Evolutionary conservation across 2,888 invertebrate species (phyloP), one percentile per base, ranked within the genome.

Genomic region (Chymomyza fuscimana): DNA sequence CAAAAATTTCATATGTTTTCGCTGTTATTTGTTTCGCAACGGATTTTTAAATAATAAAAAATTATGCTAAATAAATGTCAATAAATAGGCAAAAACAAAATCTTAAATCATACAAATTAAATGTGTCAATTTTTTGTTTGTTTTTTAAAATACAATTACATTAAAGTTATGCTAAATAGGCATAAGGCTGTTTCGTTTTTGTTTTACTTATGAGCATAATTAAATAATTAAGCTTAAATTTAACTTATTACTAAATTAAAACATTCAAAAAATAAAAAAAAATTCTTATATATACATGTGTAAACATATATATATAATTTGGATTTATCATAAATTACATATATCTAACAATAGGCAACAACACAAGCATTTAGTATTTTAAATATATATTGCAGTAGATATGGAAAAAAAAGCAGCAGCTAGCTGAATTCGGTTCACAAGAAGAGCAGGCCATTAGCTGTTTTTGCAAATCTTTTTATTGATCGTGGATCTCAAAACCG

Each of bases 11-110:
- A 77, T 78, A 82, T 84, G 63, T 73, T 82, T 86, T 73, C 86
- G 79, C 66, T 71, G 75, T 81, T 78, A 69, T 73, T 78, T 80
- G 74, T 86, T 80, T 89, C 86, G 88, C 90, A 89, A 87, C 91
- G 90, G 91, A 90, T 89, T 91, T 91, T 87, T 84, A 90, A 90
- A 52, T 88, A 88, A 89, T 86, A 89, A 88, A 82, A 74, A 72
- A 54, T 22, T 16, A 54, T 19, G 19, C 22, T 54, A 54, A 54
- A 54, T 54, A 54, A 52, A 16, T 7, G 4, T 4, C 16, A 52
- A 52, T 52, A 52, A 54, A 54, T 46, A 46, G 40, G 40, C 40
- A 46, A 54, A 51, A 54, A 54, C 7, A 15, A 54, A 54, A 54
- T 1, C 16, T 16, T 54, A 54, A 52, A 54, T 19, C 3, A 12